These are phyloP conservation scores for Mercenaria mercenaria DNA, from an alignment of 1,140 invertebrate genomes.

Conservation along the genomic window DNA sequence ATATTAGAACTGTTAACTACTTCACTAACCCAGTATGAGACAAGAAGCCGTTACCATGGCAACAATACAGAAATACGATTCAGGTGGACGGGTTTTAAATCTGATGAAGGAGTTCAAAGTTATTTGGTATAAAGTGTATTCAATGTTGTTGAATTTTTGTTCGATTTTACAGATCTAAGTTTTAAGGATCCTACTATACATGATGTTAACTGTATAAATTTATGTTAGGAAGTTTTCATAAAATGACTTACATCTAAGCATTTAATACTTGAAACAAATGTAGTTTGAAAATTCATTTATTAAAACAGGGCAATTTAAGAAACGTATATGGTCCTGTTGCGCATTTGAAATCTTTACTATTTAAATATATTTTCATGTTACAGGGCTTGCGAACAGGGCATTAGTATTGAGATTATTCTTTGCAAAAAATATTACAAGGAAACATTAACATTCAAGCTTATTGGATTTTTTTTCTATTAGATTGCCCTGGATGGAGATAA, in stretches of 20 bases:
- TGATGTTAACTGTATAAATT: neutral
- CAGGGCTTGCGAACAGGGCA: no score
- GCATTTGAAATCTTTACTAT: no score
- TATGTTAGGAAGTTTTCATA: neutral
- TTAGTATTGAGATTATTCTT: no score
- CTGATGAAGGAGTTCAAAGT: conserved; percentile 26
- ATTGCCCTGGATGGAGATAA: neutral
- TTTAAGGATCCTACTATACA: neutral
- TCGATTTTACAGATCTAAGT: neutral
- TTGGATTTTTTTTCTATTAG: no score
- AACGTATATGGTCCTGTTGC: no score
- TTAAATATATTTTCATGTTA: no score
- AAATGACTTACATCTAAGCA: neutral
- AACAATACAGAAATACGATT: conserved; percentile 14
- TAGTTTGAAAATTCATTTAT: no score
- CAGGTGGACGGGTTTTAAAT: conserved; percentile 17
- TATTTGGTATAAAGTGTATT: conserved; percentile 33
- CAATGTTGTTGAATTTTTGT: neutral
- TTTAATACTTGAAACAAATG: neutral
- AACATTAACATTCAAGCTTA: no score
- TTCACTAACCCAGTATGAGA: neutral
- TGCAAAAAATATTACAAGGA: no score
- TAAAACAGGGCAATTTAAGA: no score
- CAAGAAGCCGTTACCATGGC: conserved; percentile 5
- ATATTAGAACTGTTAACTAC: neutral